These are phyloP conservation scores for Aleiodes leptofemur DNA, from an alignment of 2,888 invertebrate genomes.

Conservation along the genomic window DNA sequence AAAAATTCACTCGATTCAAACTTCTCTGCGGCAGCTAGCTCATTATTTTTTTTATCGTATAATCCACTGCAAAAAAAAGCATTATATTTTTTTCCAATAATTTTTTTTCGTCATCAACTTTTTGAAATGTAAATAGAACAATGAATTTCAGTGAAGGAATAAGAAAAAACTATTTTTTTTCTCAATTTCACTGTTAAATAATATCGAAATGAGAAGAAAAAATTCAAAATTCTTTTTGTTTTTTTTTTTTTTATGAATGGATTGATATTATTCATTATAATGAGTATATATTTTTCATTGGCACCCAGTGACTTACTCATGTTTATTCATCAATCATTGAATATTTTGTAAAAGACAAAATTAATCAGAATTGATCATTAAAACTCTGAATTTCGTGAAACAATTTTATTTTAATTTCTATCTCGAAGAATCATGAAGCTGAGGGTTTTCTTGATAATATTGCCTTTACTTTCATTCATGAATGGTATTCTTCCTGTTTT, in stretches of 20 bases:
- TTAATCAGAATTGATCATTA: too few relatives aligned
- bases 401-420: too few relatives aligned
- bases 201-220: too few relatives aligned
- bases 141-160: not conserved
- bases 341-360: too few relatives aligned
- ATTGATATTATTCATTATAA: constrained; percentile 27
- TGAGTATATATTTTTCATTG: constrained; percentile 16
- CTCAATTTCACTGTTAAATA: constrained; percentile 7
- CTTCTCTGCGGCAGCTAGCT: constrained; percentile 27
- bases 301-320: constrained; percentile 24
- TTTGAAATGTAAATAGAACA: constrained; percentile 13
- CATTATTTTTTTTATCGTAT: not conserved
- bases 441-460: too few relatives aligned
- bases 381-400: too few relatives aligned
- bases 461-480: too few relatives aligned
- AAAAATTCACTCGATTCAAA: not conserved
- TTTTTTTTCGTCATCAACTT: constrained; percentile 7
- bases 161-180: not conserved
- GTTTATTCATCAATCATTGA: too few relatives aligned
- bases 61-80: not conserved
- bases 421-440: too few relatives aligned
- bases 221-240: not conserved
- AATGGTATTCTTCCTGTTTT: too few relatives aligned
- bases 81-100: constrained; percentile 7
- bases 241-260: not conserved